A percentile compares a stretch with the other conserved stretches of the same genome.
Conservation (phyloP, 2,113 vertebrate genomes). For the Limnothrissa miodon region DNA sequence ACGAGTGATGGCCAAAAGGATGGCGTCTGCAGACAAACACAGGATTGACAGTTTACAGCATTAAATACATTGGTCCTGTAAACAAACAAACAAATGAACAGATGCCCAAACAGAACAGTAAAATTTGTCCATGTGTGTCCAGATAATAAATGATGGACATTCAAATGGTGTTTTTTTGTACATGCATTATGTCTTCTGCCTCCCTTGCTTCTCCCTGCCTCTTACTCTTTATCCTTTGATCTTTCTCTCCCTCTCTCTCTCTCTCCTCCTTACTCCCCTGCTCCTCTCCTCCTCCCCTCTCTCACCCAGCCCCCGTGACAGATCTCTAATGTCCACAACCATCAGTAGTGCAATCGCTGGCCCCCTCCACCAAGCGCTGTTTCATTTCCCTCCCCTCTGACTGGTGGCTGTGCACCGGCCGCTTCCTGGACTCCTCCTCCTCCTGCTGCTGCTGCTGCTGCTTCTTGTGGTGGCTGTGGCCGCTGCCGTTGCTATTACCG, state of each 20-base stretch:
- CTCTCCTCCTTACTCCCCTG: background rate
- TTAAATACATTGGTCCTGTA: background rate
- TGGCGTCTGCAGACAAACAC: background rate
- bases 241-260: background rate
- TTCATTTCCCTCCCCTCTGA: slow-evolving; percentile 76
- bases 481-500: background rate
- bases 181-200: slow-evolving; percentile 26
- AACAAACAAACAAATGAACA: slow-evolving; percentile 17
- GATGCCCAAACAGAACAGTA: slow-evolving; percentile 15
- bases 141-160: slow-evolving; percentile 22
- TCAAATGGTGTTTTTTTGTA: slow-evolving; percentile 25
- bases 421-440: slow-evolving; percentile 45
- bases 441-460: slow-evolving; percentile 19
- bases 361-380: slow-evolving; percentile 67
- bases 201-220: background rate
- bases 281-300: background rate
- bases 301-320: background rate
- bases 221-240: background rate
- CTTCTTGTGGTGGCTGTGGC: slow-evolving; percentile 39
- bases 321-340: slow-evolving; percentile 76
- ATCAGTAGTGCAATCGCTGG: slow-evolving; percentile 55
- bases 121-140: slow-evolving; percentile 13
- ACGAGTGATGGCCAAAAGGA: background rate
- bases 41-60: background rate
- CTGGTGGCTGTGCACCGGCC: slow-evolving; percentile 65